A percentile compares a stretch with the other conserved stretches of the same genome.
Conservation (phyloP, 2,888 invertebrate genomes). For the Oithona nana region DNA sequence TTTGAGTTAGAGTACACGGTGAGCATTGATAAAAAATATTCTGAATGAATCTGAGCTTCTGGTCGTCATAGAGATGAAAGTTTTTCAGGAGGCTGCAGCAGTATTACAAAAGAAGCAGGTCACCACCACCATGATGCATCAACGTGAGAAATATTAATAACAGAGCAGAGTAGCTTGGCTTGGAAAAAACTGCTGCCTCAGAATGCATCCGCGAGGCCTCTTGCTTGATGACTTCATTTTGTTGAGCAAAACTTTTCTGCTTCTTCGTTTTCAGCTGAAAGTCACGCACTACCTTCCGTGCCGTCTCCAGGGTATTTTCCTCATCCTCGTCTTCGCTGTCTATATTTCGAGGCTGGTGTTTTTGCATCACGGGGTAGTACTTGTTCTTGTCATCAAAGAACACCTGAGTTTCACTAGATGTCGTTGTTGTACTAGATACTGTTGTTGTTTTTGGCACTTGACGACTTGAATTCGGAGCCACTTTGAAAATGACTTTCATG, state of each 20-base stretch:
- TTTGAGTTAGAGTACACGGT: too few species aligned
- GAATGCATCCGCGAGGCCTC: slow-evolving; percentile 16
- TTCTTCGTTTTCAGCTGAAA: not conserved
- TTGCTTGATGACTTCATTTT: slow-evolving; percentile 13
- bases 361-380: not conserved
- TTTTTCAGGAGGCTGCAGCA: too few species aligned
- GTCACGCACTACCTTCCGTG: not conserved
- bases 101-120: too few species aligned
- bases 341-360: too few species aligned
- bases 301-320: not conserved
- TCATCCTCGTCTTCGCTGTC: not conserved
- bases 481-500: slow-evolving; percentile 88
- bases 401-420: not conserved
- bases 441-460: not conserved
- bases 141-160: too few species aligned
- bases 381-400: not conserved
- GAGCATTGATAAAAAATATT: too few species aligned
- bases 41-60: too few species aligned
- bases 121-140: too few species aligned
- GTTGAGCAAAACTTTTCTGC: not conserved
- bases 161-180: too few species aligned
- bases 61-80: too few species aligned
- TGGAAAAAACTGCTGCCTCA: too few species aligned
- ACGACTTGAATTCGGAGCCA: slow-evolving; percentile 31
- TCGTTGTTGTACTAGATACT: not conserved